phyloP scores from a whole-genome alignment of 2,797 vertebrate genomes.

The Ctenochaetus hawaiiensis region DNA sequence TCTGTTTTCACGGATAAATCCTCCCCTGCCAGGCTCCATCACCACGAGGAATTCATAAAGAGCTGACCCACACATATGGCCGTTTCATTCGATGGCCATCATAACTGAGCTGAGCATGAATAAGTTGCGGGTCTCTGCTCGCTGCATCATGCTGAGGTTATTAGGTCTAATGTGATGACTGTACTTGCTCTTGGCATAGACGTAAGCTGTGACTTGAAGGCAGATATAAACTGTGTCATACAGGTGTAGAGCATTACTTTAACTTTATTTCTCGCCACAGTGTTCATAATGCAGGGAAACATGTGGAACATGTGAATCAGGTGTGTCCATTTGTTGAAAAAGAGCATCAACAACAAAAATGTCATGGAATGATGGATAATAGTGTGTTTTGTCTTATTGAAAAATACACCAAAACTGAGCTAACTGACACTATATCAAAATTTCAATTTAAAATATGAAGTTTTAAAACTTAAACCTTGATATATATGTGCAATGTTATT shows the following conservation, averaged over 20 bases:
- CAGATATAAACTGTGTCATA: slow-evolving; percentile 3
- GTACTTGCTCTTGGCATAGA: slow-evolving; percentile 29
- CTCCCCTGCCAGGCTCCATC: slow-evolving; percentile 71
- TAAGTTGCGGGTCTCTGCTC: slow-evolving; percentile 54
- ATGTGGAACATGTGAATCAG: background rate
- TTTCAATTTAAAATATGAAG: background rate
- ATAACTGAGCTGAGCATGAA: slow-evolving; percentile 53
- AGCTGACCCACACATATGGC: slow-evolving; percentile 80
- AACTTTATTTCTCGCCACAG: background rate
- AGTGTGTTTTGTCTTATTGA: background rate
- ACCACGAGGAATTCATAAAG: slow-evolving; percentile 74
- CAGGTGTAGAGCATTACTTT: background rate
- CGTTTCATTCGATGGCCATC: slow-evolving; percentile 67
- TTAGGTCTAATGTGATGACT: slow-evolving; percentile 40
- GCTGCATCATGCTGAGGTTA: slow-evolving; percentile 44
- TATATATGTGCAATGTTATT: too few relatives aligned
- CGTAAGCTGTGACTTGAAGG: slow-evolving; percentile 14
- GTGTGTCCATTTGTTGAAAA: too few relatives aligned
- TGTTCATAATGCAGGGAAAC: background rate
- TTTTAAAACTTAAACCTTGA: too few relatives aligned
- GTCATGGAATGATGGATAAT: background rate
- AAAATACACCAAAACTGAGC: background rate
- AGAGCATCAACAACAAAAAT: background rate
- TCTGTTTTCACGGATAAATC: slow-evolving; percentile 79
- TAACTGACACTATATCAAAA: too few relatives aligned